These are phyloP conservation scores for Oryzias melastigma DNA, from an alignment of 2,113 vertebrate genomes.

Conservation along the genomic window DNA sequence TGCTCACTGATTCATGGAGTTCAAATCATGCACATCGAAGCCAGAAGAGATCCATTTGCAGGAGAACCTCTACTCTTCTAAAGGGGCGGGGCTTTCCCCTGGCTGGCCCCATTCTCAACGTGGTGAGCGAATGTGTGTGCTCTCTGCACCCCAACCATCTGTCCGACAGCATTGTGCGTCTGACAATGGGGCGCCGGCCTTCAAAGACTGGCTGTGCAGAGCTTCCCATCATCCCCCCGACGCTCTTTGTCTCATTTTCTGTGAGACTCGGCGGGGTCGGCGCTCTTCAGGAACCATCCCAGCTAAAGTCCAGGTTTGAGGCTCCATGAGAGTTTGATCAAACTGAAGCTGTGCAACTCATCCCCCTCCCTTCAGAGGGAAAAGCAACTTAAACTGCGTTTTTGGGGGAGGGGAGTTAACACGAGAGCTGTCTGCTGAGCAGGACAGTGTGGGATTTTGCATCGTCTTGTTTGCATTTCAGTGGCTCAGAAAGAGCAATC, in stretches of 20 bases:
- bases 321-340: not conserved
- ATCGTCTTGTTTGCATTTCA: no score
- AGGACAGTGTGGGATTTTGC: no score
- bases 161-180: conserved; percentile 1
- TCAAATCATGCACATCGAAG: no score
- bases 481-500: no score
- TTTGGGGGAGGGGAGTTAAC: no score
- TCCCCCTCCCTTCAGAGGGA: no score
- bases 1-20: no score
- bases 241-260: conserved; percentile 1
- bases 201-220: conserved; percentile 3
- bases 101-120: not conserved
- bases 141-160: conserved; percentile 1
- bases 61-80: no score
- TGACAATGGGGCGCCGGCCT: conserved; percentile 1
- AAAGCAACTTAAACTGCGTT: no score
- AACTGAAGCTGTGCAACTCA: no score
- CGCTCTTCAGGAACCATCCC: not conserved
- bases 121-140: not conserved
- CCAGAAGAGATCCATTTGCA: no score
- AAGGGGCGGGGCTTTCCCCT: not conserved
- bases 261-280: not conserved
- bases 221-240: not conserved
- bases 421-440: no score
- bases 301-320: not conserved